Evolutionary conservation across 2,113 vertebrate species (phyloP).

Genomic region (Dasyornis broadbenti): DNA sequence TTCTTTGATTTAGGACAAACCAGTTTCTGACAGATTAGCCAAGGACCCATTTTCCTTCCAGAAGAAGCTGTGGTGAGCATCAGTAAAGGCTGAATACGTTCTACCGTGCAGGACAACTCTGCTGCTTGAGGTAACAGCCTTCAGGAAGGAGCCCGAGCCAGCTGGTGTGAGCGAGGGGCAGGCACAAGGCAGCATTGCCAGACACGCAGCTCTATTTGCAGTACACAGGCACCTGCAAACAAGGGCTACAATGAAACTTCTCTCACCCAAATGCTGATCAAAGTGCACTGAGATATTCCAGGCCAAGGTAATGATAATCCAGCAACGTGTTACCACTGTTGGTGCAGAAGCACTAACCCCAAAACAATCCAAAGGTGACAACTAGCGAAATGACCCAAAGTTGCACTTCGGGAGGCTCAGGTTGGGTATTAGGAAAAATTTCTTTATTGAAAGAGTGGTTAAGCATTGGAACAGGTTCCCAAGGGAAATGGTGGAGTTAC

Average conservation of each 20-base stretch:
- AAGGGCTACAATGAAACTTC: background rate
- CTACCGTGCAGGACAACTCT: background rate
- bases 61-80: background rate
- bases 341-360: background rate
- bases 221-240: background rate
- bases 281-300: background rate
- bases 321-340: background rate
- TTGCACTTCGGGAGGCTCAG: rapidly evolving
- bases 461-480: background rate
- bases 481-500: background rate
- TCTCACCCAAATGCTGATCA: background rate
- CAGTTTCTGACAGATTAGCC: background rate
- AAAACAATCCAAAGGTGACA: background rate
- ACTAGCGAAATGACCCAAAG: background rate
- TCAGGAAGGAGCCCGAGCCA: background rate
- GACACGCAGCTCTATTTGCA: constrained; percentile 16
- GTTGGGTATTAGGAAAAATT: background rate
- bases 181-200: background rate
- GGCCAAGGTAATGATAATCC: background rate
- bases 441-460: background rate
- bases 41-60: background rate
- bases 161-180: background rate
- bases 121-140: background rate
- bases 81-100: background rate
- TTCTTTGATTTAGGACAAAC: background rate